Percentiles rank a stretch among this genome's conserved stretches.
Evolutionary conservation across 2,113 vertebrate species (phyloP).

Genomic region (Ailuropoda melanoleuca): DNA sequence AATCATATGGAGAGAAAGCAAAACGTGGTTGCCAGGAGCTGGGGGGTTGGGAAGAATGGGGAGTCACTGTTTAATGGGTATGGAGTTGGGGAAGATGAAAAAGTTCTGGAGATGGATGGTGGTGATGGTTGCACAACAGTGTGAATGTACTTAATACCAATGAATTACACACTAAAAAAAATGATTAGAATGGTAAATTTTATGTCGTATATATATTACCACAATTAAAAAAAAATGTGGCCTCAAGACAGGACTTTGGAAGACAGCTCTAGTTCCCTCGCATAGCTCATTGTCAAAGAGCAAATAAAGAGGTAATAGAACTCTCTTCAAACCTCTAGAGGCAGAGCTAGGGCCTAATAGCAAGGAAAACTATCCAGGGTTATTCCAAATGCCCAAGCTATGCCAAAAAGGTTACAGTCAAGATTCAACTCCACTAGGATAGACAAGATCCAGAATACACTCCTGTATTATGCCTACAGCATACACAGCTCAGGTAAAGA

Average conservation of each 20-base stretch:
- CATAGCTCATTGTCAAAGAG: not conserved
- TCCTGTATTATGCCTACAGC: not conserved
- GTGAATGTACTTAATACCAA: not conserved
- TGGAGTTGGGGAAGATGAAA: not conserved
- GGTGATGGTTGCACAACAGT: not conserved
- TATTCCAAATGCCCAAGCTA: not conserved
- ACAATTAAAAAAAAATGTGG: not conserved
- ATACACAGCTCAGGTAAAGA: not conserved
- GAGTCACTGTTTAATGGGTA: not conserved
- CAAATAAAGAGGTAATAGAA: not conserved
- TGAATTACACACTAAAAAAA: not conserved
- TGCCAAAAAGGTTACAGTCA: not conserved
- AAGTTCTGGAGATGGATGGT: not conserved
- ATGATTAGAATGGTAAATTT: not conserved
- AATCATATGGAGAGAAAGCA: not conserved
- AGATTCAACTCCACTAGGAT: not conserved
- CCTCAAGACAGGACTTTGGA: conserved; percentile 27
- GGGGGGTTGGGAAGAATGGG: too few relatives aligned
- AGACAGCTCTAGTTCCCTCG: not conserved
- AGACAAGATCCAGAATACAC: not conserved
- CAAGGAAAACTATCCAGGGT: not conserved
- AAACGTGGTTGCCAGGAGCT: not conserved
- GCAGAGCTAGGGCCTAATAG: not conserved
- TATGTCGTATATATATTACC: not conserved
- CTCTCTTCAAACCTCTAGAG: not conserved